A percentile compares a stretch with the other conserved stretches of the same genome.
Conservation (phyloP, 2,888 invertebrate genomes). For the Psococerastis gibbosa region DNA sequence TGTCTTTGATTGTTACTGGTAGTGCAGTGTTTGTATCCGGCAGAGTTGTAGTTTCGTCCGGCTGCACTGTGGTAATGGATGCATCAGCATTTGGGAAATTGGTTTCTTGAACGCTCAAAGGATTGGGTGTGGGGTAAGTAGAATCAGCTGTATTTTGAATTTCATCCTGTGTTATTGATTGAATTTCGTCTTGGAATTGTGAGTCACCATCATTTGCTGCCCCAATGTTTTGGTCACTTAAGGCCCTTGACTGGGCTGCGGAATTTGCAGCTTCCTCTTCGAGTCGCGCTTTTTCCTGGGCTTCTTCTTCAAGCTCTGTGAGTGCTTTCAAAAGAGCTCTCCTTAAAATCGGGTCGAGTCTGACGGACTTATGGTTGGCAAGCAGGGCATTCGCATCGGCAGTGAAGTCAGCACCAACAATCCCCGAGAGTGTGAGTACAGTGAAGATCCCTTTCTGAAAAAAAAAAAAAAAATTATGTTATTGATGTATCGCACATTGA, state of each 20-base stretch:
- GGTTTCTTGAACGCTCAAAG: neutral
- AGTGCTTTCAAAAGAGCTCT: constrained; percentile 1
- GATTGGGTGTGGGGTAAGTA: neutral
- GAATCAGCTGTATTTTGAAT: constrained; percentile 7
- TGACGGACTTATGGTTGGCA: neutral
- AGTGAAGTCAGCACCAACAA: neutral
- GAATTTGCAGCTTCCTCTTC: constrained; percentile 8
- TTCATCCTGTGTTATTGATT: neutral
- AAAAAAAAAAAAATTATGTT: neutral
- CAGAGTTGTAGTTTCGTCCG: neutral
- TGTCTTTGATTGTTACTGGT: constrained; percentile 5
- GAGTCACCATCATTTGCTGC: neutral
- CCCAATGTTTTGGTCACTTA: neutral
- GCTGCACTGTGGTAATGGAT: neutral
- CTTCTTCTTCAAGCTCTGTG: constrained; percentile 1
- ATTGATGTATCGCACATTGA: too few relatives aligned
- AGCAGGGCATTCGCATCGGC: neutral
- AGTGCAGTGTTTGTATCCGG: neutral
- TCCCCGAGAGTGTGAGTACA: neutral
- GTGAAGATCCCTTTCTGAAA: neutral
- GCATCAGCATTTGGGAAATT: neutral
- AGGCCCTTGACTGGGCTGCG: neutral
- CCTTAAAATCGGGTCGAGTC: constrained; percentile 6
- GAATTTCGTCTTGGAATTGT: neutral
- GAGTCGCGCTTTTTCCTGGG: constrained; percentile 8